Base-by-base conservation (phyloP, 1,140 invertebrate genomes). In the Sinella curviseta region DNA sequence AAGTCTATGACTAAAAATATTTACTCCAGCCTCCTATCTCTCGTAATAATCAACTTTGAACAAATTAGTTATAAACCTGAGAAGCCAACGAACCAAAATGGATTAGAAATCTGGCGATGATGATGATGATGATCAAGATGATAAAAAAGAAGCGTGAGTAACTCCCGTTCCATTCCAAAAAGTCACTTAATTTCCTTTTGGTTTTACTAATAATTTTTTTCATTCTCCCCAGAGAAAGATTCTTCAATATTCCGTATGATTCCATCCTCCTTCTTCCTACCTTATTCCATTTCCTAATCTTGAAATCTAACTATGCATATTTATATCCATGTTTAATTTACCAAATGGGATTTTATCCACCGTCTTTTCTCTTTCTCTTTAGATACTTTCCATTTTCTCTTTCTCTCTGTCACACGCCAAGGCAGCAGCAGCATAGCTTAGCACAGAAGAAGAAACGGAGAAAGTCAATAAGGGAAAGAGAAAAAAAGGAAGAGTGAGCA, bases 311-410 rank as follows among this genome's bases (percentile, higher is more conserved):
- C 39, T 48, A 60, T 60, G 57, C 57, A 17, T 60, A 60, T 60
- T 12, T 14, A 30, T n/a, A 12, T 24, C 24, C 24, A 80, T 28
- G 75, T 80, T 80, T 70, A 80, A 80, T 80, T 80, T 80, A 80
- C 76, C 75, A 80, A 80, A 80, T 80, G 76, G 79, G 31, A 80
- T 80, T 80, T 80, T 67, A 77, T 77, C 65, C 30, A 30, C 31
- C 31, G 4, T 33, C 65, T 70, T 14, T 70, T 33, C 2, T 14
- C 12, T 70, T 33, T 30, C 12, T 4, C 65, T 33, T 31, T 14
- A 16, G 57, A 12, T 16, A 26, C 26, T 65, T 26, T 26, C 16
- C 24, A 4, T 65, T 65, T 8, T 12, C 26, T 65, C 4, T 4
- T 70, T 31, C 65, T 70, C 24, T 8, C 2, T 31, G 31, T 65